Base-by-base conservation (phyloP, 1,140 invertebrate species). In the Scaptodrosophila lebanonensis region DNA sequence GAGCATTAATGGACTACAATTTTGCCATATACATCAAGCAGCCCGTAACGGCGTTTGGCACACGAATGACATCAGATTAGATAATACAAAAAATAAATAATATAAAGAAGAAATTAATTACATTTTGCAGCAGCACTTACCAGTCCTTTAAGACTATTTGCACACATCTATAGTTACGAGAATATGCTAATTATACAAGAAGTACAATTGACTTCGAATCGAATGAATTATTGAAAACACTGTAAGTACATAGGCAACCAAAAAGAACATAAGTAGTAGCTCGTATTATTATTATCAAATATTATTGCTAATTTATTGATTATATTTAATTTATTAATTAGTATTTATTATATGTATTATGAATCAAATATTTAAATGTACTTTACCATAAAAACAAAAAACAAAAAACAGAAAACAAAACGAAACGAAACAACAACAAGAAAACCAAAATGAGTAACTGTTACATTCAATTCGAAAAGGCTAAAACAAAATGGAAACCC, bases 301-400 rank as follows among this genome's bases (percentile, higher is more conserved):
- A 43, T 40, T 44, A 56, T 65, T 65, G 52, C 65, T 82, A 73
- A 82, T 66, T 82, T 82, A 79, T 82, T 79, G 67, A 77, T 32
- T 47, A 56, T 68, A 70, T 65, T 77, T 77, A 75, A 77, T 79
- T 79, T 82, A 79, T 79, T 79, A 56, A 82, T 82, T 79, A 79
- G 73, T 79, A 79, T 82, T 82, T 79, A 79, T 82, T 79, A n/a
- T n/a, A n/a, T n/a, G 70, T 76, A 77, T 44, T 57, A 49, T 47
- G 65, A 77, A 77, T 62, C 39, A 47, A 66, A 71, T 67, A 65
- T 49, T 48, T 77, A 79, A 72, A 68, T 79, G 68, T 79, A 79
- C 65, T 73, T 79, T 79, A 79, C 59, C 54, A n/a, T 70, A 77
- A 64, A 79, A 72, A 75, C 70, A 47, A 65, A 29, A 54, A 68